Percentiles rank a stretch among this genome's conserved stretches.
These are phyloP conservation scores for Lepidocyrtinus sp. DNA, from an alignment of 2,888 invertebrate species.

Conservation along the genomic window DNA sequence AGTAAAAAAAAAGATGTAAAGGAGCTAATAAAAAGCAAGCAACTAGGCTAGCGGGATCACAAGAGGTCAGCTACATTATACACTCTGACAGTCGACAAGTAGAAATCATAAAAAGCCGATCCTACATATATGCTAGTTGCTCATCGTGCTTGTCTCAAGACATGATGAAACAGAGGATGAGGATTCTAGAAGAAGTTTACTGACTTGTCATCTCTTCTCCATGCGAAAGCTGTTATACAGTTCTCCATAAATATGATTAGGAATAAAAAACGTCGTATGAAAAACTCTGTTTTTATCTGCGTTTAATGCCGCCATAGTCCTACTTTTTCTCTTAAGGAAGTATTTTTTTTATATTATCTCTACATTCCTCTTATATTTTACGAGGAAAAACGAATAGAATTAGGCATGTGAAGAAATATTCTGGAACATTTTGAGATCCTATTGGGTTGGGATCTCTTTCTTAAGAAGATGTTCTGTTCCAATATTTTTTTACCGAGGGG, in stretches of 20 bases:
- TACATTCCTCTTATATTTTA: neutral
- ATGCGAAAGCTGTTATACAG: neutral
- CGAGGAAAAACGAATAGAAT: neutral
- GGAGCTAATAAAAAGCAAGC: slow-evolving; percentile 31
- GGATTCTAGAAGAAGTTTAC: slow-evolving; percentile 23
- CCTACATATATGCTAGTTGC: neutral
- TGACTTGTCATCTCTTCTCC: slow-evolving; percentile 20
- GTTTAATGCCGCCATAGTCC: slow-evolving; percentile 26
- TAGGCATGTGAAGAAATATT: neutral
- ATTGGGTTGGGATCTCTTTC: neutral
- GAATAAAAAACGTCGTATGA: neutral
- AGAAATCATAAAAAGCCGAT: neutral
- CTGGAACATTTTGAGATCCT: neutral
- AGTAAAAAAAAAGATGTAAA: neutral
- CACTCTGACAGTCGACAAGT: neutral
- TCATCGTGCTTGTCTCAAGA: neutral
- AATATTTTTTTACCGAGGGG: neutral
- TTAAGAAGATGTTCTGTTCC: neutral
- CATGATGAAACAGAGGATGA: neutral
- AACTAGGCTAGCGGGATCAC: slow-evolving; percentile 50
- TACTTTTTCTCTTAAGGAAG: slow-evolving; percentile 26
- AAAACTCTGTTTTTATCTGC: slow-evolving; percentile 22
- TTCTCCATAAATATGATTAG: neutral
- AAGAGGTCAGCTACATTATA: slow-evolving; percentile 33
- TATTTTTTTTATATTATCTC: neutral